Base-by-base conservation (phyloP, 2,113 vertebrate genomes). In the Callipepla californica region DNA sequence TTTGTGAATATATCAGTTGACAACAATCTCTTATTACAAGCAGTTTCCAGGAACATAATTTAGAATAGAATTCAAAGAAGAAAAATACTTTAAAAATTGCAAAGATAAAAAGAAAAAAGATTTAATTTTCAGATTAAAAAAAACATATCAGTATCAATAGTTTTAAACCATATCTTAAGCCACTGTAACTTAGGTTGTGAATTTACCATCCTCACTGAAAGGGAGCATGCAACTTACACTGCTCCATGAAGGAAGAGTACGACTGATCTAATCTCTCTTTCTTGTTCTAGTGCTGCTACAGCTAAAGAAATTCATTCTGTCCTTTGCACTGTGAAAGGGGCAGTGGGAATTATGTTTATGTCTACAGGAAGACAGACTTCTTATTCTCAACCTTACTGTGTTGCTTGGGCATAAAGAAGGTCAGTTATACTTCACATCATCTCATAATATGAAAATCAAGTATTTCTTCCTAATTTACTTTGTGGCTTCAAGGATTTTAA, bases 361-460 rank as follows among this genome's bases (percentile, higher is more conserved):
- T 26, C 45, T 30, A 51, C n/a, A 67, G 18, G 13, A 51, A 78
- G 25, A 66, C 20, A 80, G 19, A 34, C 9, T 82, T 83, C 75
- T 77, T 47, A 51, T n/a, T 50, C 42, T 76, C 9, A 8, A 6
- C 18, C 15, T 48, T 73, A 65, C 19, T 26, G 25, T 9, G 11
- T 9, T 69, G 38, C 18, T 30, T 11, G 5, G n/a, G 21, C 58
- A 58, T 12, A 20, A 5, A 13, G 45, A 66, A 23, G 10, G 6
- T 38, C 30, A 48, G 25, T 69, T 36, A 65, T n/a, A 17, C 1
- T 32, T 77, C 34, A 38, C 48, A 57, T 6, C 0, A 0, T 2
- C 28, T 59, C 32, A 45, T 51, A 72, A 63, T 63, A 72, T 17
- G 23, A 7, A 68, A 61, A 63, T 63, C 1, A 28, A 13, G 11